Conservation (phyloP, 2,888 invertebrate species). For the Mactromeris polynyma region DNA sequence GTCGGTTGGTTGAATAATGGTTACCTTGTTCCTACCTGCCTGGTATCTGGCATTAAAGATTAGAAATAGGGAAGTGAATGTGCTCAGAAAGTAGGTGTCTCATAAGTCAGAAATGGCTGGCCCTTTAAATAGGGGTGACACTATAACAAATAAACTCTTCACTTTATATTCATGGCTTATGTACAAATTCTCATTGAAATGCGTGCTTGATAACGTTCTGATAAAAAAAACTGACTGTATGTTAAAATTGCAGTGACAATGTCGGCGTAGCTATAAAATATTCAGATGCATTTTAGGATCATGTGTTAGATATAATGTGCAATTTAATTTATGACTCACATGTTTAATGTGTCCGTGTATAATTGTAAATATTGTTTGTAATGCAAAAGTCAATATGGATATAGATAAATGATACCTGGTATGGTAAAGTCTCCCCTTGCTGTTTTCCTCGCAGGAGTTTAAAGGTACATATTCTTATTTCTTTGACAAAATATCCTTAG, state of each 20-base stretch:
- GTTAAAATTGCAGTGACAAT: neutral
- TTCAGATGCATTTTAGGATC: neutral
- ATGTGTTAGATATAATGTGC: neutral
- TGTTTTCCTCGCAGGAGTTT: no score
- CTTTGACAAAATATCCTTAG: no score
- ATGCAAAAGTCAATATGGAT: neutral
- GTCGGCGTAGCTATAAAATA: neutral
- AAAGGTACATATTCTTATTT: no score
- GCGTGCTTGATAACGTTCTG: neutral
- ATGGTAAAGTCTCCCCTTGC: neutral
- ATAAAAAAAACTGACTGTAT: neutral
- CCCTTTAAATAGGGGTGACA: no score
- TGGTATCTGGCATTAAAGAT: no score
- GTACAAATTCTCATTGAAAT: neutral
- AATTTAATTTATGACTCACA: neutral
- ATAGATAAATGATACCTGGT: neutral
- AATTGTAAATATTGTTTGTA: neutral
- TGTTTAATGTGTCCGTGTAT: neutral
- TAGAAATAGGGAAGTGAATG: no score
- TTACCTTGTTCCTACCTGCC: no score
- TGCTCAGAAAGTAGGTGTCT: no score
- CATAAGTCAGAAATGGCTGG: no score
- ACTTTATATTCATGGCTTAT: no score
- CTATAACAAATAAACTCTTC: no score
- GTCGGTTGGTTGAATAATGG: no score